A percentile compares a stretch with the other conserved stretches of the same genome.
Evolutionary conservation across 2,888 invertebrate species (phyloP).

Genomic region (Ephialtes manifestator): DNA sequence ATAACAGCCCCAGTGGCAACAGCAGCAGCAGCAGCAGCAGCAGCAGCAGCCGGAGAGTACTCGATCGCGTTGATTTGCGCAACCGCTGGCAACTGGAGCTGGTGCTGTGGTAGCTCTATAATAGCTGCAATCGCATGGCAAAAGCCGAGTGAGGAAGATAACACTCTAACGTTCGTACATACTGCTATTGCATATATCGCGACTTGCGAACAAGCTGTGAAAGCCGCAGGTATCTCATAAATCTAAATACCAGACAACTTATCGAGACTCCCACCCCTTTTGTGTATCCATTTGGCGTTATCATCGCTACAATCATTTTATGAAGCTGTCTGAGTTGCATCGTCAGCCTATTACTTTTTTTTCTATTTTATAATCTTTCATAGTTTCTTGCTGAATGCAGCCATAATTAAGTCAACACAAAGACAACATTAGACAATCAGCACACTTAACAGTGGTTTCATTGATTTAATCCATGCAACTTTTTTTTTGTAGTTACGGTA

Average conservation of each 20-base stretch:
- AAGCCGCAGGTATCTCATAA: constrained; percentile 61
- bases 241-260: constrained; percentile 55
- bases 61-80: constrained; percentile 63
- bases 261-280: constrained; percentile 36
- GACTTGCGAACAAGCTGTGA: constrained; percentile 35
- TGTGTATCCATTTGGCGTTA: constrained; percentile 39
- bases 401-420: not conserved
- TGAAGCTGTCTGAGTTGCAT: not conserved
- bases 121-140: constrained; percentile 55
- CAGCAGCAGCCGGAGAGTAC: constrained; percentile 11
- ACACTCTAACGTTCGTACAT: constrained; percentile 35
- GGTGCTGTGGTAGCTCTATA: constrained; percentile 34
- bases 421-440: not conserved
- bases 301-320: constrained; percentile 47
- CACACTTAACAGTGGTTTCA: no score
- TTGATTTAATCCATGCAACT: no score
- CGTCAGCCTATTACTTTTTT: not conserved
- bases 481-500: no score
- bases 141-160: constrained; percentile 59
- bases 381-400: not conserved
- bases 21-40: not conserved
- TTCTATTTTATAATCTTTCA: not conserved
- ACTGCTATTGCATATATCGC: constrained; percentile 28
- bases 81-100: constrained; percentile 51
- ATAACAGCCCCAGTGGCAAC: not conserved